phyloP scores from a whole-genome alignment of 2,113 vertebrate genomes.

The Saguinus imperator region DNA sequence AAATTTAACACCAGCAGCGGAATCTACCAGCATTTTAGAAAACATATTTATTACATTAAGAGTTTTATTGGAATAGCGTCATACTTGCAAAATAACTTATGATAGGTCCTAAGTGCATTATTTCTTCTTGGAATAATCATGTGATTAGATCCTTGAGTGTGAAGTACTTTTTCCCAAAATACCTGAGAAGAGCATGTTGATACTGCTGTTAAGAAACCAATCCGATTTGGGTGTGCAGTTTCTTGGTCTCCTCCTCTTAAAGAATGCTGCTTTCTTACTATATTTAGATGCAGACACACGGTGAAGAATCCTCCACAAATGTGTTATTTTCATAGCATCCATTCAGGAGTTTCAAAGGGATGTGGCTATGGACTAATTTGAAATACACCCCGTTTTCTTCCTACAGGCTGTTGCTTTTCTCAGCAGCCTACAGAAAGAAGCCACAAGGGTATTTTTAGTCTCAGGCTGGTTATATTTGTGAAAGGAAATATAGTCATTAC shows the following conservation, averaged over 20 bases:
- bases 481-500: slow-evolving; percentile 29
- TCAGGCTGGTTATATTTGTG: slow-evolving; percentile 39
- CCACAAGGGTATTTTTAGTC: slow-evolving; percentile 66
- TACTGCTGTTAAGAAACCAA: not conserved
- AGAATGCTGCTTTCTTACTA: not conserved
- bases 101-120: not conserved
- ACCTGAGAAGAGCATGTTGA: not conserved
- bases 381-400: slow-evolving; percentile 61
- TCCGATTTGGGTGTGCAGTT: not conserved
- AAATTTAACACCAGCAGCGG: not conserved
- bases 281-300: not conserved
- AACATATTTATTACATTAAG: not conserved
- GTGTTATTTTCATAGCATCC: slow-evolving; percentile 41
- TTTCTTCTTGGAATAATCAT: not conserved
- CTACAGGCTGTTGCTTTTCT: slow-evolving; percentile 56
- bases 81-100: not conserved
- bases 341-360: slow-evolving; percentile 42
- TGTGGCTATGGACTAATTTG: slow-evolving; percentile 38
- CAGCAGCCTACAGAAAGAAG: slow-evolving; percentile 59
- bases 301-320: slow-evolving; percentile 30
- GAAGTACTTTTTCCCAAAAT: not conserved
- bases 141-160: not conserved
- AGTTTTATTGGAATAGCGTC: not conserved
- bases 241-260: slow-evolving; percentile 24
- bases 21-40: not conserved